phyloP scores from a whole-genome alignment of 2,888 invertebrate genomes.

The Tetragnatha montana region DNA sequence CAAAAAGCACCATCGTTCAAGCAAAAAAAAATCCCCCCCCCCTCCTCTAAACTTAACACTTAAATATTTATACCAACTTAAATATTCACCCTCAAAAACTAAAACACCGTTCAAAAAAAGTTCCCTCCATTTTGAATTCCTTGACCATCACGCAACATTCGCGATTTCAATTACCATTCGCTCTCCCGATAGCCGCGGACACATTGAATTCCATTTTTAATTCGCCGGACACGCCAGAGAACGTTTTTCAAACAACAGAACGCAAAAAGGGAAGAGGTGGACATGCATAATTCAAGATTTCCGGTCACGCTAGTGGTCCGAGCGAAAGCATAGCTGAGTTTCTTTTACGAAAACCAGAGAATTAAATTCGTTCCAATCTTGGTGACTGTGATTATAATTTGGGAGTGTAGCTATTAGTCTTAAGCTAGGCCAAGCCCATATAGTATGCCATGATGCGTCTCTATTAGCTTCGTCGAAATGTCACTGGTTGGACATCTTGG shows the following conservation, averaged over 20 bases:
- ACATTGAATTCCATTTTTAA: constrained; percentile 58
- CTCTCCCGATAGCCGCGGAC: constrained; percentile 15
- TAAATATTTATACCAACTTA: neutral
- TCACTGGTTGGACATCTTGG: no score
- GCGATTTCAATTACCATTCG: neutral
- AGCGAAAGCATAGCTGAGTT: constrained; percentile 43
- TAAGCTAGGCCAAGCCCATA: no score
- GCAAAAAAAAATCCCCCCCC: neutral
- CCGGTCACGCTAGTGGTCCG: constrained; percentile 46
- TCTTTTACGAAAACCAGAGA: neutral
- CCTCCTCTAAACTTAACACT: neutral
- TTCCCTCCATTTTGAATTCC: constrained; percentile 15
- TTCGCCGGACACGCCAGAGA: constrained; percentile 45
- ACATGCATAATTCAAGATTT: constrained; percentile 47
- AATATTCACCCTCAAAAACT: constrained; percentile 16
- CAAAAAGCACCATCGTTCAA: neutral
- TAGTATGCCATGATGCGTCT: no score
- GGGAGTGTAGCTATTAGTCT: no score
- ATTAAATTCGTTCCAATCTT: neutral
- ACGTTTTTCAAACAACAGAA: constrained; percentile 27
- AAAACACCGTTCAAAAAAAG: neutral
- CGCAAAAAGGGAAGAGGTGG: neutral
- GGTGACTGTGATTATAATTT: no score
- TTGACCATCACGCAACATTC: constrained; percentile 20
- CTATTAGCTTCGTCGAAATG: no score